phyloP scores from a whole-genome alignment of 2,888 invertebrate species.

The Ophion slaviceki region DNA sequence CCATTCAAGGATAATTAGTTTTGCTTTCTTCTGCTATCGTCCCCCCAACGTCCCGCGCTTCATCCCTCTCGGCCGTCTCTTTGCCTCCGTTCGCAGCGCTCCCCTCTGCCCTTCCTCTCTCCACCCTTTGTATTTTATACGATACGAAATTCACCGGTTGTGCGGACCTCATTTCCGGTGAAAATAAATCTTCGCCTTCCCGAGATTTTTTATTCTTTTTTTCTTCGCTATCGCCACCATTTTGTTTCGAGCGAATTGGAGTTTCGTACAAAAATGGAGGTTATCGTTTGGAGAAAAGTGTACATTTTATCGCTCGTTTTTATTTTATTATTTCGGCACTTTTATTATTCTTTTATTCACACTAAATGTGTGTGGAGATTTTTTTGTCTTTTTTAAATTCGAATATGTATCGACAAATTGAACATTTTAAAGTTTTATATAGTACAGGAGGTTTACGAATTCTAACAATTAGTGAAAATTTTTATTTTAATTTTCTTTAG shows the following conservation, averaged over 20 bases:
- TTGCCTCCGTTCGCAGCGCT: not conserved
- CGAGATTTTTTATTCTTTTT: not conserved
- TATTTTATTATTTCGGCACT: no score
- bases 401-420: no score
- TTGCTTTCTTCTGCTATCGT: constrained; percentile 16
- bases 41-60: not conserved
- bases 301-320: not conserved
- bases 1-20: constrained; percentile 48
- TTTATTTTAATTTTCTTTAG: no score
- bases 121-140: not conserved
- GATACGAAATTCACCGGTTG: not conserved
- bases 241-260: not conserved
- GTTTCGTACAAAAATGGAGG: not conserved
- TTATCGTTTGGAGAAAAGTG: not conserved
- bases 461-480: no score
- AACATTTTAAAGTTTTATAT: no score
- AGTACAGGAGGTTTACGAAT: no score
- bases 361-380: no score
- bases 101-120: not conserved
- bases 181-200: not conserved
- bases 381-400: no score
- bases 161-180: not conserved
- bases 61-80: not conserved
- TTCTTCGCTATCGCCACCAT: not conserved
- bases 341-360: no score